These are phyloP conservation scores for Pissodes strobi DNA, from an alignment of 1,140 invertebrate genomes.

Conservation along the genomic window DNA sequence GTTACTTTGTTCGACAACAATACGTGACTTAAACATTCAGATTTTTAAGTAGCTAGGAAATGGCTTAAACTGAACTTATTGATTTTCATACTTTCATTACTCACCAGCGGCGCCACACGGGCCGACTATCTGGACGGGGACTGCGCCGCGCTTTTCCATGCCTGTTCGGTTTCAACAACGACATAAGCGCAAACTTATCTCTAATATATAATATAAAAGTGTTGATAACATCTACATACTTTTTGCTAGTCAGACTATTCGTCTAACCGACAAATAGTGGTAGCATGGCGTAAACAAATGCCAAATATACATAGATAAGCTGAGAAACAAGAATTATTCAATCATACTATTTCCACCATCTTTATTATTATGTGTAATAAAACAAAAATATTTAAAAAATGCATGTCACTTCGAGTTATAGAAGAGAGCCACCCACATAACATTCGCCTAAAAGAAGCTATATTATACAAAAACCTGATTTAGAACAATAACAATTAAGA, in stretches of 20 bases:
- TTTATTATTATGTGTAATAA: no score
- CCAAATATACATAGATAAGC: conserved; percentile 1
- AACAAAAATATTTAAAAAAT: no score
- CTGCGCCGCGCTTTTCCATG: conserved; percentile 52
- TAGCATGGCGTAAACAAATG: conserved; percentile 6
- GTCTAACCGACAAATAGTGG: conserved; percentile 24
- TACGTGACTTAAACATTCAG: conserved; percentile 15
- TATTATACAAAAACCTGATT: no score
- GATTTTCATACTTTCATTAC: conserved; percentile 48
- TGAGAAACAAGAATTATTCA: no score
- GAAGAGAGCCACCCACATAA: no score
- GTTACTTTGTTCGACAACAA: no score
- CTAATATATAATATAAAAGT: conserved; percentile 40
- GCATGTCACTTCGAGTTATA: no score
- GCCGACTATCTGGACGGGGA: conserved; percentile 51
- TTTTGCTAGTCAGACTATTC: conserved; percentile 15
- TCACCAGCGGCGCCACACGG: conserved; percentile 54
- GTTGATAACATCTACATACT: conserved; percentile 23
- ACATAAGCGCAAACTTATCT: conserved; percentile 55
- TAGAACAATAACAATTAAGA: no score
- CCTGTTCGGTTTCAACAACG: conserved; percentile 57
- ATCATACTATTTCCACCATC: no score
- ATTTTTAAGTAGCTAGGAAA: not conserved
- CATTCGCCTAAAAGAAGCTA: no score
- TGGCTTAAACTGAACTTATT: conserved; percentile 31